Evolutionary conservation across 2,113 vertebrate genomes (phyloP).

Genomic region (Oreochromis niloticus): DNA sequence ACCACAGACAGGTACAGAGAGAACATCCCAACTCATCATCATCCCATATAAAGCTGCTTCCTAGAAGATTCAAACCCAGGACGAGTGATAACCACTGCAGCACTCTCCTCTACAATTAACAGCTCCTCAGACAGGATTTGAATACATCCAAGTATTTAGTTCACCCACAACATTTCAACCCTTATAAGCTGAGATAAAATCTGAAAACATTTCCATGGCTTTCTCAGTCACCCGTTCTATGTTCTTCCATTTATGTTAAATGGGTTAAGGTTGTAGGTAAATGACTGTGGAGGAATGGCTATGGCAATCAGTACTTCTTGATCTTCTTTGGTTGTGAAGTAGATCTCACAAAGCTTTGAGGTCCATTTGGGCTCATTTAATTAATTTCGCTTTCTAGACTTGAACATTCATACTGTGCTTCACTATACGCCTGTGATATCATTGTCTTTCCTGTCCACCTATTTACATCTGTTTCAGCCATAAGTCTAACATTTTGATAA

Average conservation of each 20-base stretch:
- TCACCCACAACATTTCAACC: not conserved
- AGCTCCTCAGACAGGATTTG: not conserved
- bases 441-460: not conserved
- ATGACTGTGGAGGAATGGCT: not conserved
- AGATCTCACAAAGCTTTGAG: not conserved
- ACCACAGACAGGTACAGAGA: not conserved
- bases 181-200: not conserved
- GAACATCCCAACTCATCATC: not conserved
- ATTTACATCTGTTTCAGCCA: not conserved
- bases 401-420: not conserved
- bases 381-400: not conserved
- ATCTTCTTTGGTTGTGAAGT: not conserved
- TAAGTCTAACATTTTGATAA: not conserved
- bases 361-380: not conserved
- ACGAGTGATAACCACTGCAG: not conserved
- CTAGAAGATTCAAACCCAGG: not conserved
- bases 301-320: not conserved
- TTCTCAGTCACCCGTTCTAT: not conserved
- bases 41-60: rapidly evolving
- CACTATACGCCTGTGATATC: not conserved
- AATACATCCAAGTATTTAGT: not conserved
- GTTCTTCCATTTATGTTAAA: not conserved
- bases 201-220: not conserved
- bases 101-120: not conserved
- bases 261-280: not conserved